These are phyloP conservation scores for Agrotis ipsilon DNA, from an alignment of 2,888 invertebrate species.

Conservation along the genomic window DNA sequence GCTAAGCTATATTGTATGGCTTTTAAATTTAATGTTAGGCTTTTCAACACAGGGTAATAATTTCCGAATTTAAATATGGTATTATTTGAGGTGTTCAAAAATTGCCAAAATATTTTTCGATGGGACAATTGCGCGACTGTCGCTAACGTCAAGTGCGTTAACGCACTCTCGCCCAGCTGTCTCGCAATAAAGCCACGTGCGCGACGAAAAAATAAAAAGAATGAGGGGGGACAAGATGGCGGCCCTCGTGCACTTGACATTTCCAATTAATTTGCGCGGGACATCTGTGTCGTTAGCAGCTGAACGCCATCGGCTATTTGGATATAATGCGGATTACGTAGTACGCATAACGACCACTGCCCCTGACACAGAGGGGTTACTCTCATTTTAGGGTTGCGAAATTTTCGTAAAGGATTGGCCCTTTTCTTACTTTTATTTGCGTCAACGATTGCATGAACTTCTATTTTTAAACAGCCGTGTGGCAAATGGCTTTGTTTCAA, in stretches of 20 bases:
- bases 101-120: constrained; percentile 50
- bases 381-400: constrained; percentile 60
- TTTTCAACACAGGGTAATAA: constrained; percentile 4
- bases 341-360: constrained; percentile 71
- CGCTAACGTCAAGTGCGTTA: constrained; percentile 77
- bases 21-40: not conserved
- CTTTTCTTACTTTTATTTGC: constrained; percentile 27
- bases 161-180: constrained; percentile 86
- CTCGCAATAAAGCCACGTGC: constrained; percentile 88
- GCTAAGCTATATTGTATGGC: no score
- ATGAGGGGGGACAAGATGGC: constrained; percentile 85
- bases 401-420: constrained; percentile 32
- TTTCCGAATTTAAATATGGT: constrained; percentile 14
- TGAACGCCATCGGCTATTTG: constrained; percentile 82
- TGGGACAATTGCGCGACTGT: constrained; percentile 55
- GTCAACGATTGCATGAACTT: constrained; percentile 37
- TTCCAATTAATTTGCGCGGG: constrained; percentile 91
- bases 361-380: constrained; percentile 60
- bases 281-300: constrained; percentile 90
- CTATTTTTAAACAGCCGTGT: constrained; percentile 43
- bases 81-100: constrained; percentile 28
- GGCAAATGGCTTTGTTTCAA: constrained; percentile 8
- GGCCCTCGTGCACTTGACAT: constrained; percentile 88
- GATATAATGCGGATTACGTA: constrained; percentile 84
- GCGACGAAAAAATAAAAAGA: constrained; percentile 83